phyloP scores from a whole-genome alignment of 2,797 vertebrate species.

The Vireo griseus region DNA sequence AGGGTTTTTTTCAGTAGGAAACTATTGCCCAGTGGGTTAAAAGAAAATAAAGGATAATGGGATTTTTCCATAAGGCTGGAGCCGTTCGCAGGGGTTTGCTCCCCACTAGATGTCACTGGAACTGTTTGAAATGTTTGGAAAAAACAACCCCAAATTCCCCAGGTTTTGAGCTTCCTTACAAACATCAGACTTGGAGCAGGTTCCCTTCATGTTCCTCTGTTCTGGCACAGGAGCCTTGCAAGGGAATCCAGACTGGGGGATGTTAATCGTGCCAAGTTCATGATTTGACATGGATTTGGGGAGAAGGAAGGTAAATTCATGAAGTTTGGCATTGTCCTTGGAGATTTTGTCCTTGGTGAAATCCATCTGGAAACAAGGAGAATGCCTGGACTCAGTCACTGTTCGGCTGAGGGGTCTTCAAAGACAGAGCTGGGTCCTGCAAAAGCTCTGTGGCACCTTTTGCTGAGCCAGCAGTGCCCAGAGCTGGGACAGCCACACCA shows the following conservation, averaged over 20 bases:
- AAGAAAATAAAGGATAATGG: conserved; percentile 62
- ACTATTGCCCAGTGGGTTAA: conserved; percentile 61
- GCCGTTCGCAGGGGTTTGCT: background rate
- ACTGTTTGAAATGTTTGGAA: conserved; percentile 64
- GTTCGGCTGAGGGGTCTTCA: background rate
- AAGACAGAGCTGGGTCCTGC: background rate
- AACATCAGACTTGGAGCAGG: background rate
- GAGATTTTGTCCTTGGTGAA: background rate
- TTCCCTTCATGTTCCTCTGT: background rate
- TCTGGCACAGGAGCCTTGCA: background rate
- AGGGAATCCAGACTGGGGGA: background rate
- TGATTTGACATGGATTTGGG: background rate
- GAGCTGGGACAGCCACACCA: background rate
- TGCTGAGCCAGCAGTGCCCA: no score
- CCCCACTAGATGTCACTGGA: conserved; percentile 71
- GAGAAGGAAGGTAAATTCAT: background rate
- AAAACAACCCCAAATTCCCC: conserved; percentile 40
- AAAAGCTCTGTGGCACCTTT: background rate
- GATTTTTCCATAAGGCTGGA: conserved; percentile 47
- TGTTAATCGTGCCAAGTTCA: background rate
- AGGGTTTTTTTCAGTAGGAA: conserved; percentile 46
- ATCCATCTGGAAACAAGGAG: background rate
- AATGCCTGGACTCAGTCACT: background rate
- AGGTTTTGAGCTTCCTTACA: background rate
- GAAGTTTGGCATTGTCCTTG: background rate